These are phyloP conservation scores for Petrocephalus sullivani DNA, from an alignment of 2,797 vertebrate genomes.

Conservation along the genomic window DNA sequence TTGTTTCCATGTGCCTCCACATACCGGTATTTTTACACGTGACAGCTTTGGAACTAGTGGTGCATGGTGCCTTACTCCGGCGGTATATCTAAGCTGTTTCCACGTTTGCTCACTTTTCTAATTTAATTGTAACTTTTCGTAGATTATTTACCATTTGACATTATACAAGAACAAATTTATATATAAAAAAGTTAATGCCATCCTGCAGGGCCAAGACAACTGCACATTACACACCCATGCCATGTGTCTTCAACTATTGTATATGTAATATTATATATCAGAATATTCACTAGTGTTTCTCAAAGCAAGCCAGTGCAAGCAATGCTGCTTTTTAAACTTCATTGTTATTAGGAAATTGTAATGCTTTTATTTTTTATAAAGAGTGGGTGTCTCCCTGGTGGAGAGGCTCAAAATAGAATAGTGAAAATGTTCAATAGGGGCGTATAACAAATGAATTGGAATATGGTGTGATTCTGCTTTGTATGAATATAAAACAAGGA, in stretches of 20 bases:
- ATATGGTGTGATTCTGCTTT: background rate
- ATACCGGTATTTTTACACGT: background rate
- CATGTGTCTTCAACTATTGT: constrained; percentile 4
- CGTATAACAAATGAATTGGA: background rate
- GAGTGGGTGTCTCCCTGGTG: constrained; percentile 7
- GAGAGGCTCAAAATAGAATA: background rate
- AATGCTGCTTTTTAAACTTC: background rate
- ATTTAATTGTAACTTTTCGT: background rate
- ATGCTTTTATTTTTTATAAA: constrained; percentile 6
- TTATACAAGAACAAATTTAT: background rate
- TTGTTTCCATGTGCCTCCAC: too few species aligned
- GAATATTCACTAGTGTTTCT: background rate
- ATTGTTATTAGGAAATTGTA: background rate
- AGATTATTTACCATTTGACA: background rate
- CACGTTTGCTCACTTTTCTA: background rate
- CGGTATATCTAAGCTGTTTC: background rate
- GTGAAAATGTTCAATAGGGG: background rate
- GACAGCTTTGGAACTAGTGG: background rate
- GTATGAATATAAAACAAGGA: background rate
- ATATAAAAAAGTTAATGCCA: background rate
- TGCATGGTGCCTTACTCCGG: background rate
- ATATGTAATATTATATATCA: background rate
- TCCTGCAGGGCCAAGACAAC: background rate
- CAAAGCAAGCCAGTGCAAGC: background rate
- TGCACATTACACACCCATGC: background rate